Evolutionary conservation across 2,797 vertebrate genomes (phyloP).

Genomic region (Sandelia bainsii): DNA sequence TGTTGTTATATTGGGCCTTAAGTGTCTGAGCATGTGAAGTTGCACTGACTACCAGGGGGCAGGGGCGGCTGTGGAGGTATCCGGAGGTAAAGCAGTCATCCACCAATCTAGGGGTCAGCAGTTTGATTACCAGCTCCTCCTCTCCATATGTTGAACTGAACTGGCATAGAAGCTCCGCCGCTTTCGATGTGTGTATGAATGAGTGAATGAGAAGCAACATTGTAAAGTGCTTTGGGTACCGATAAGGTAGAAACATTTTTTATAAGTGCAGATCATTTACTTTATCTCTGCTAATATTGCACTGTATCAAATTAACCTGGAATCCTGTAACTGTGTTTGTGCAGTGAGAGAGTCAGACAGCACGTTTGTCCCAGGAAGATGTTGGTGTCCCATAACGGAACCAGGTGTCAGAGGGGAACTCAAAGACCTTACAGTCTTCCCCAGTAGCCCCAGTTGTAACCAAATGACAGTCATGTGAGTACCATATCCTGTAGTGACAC

Average conservation of each 20-base stretch:
- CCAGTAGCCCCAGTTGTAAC: conserved; percentile 68
- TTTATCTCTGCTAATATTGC: conserved; percentile 15
- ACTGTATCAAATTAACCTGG: conserved; percentile 36
- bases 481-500: conserved; percentile 13
- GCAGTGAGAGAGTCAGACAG: conserved; percentile 67
- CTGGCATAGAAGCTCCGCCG: too few relatives aligned
- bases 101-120: too few relatives aligned
- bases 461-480: conserved; percentile 84
- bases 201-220: too few relatives aligned
- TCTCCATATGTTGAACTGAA: too few relatives aligned
- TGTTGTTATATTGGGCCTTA: conserved; percentile 1
- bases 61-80: too few relatives aligned
- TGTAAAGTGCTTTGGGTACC: too few relatives aligned
- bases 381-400: conserved; percentile 68
- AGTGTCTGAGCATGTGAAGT: conserved; percentile 2
- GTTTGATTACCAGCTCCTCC: too few relatives aligned
- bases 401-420: conserved; percentile 52
- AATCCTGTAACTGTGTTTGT: conserved; percentile 56
- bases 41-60: conserved; percentile 4
- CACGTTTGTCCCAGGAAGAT: conserved; percentile 80
- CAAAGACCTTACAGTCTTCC: conserved; percentile 63
- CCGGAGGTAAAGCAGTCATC: too few relatives aligned
- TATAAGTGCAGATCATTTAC: too few relatives aligned
- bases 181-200: too few relatives aligned
- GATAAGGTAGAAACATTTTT: too few relatives aligned